A percentile compares a stretch with the other conserved stretches of the same genome.
Evolutionary conservation across 2,888 invertebrate species (phyloP).

Genomic region (Pandemis corylana): DNA sequence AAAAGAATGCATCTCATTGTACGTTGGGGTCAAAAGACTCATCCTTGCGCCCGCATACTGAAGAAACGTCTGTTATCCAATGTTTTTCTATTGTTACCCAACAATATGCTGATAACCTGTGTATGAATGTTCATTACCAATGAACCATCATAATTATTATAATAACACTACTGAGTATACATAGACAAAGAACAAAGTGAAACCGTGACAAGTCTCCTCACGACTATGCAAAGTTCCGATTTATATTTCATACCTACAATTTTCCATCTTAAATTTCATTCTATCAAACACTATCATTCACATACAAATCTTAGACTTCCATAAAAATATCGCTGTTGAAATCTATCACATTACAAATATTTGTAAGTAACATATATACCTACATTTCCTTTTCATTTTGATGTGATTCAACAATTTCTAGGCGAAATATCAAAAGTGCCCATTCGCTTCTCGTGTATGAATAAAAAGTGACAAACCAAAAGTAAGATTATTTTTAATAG

Average conservation of each 20-base stretch:
- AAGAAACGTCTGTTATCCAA: not conserved
- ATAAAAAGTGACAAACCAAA: no score
- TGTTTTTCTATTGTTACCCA: slow-evolving; percentile 13
- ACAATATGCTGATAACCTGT: slow-evolving; percentile 28
- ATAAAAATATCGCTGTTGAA: not conserved
- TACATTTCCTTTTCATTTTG: no score
- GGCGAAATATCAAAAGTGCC: no score
- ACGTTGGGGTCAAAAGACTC: not conserved
- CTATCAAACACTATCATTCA: no score
- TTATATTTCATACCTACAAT: not conserved
- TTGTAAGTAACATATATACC: no score
- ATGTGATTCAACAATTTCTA: no score
- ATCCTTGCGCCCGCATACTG: not conserved
- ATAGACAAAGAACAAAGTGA: slow-evolving; percentile 9
- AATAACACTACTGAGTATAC: slow-evolving; percentile 30
- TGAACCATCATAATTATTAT: slow-evolving; percentile 30
- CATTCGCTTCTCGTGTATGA: no score
- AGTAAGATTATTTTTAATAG: no score
- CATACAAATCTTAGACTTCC: not conserved
- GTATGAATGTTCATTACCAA: slow-evolving; percentile 29
- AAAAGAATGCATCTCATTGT: not conserved
- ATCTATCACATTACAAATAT: no score
- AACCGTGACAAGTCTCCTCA: slow-evolving; percentile 29
- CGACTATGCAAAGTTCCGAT: slow-evolving; percentile 33
- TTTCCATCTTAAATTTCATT: not conserved